These are phyloP conservation scores for Ptychoptera contaminata DNA, from an alignment of 2,888 invertebrate genomes.

Conservation along the genomic window DNA sequence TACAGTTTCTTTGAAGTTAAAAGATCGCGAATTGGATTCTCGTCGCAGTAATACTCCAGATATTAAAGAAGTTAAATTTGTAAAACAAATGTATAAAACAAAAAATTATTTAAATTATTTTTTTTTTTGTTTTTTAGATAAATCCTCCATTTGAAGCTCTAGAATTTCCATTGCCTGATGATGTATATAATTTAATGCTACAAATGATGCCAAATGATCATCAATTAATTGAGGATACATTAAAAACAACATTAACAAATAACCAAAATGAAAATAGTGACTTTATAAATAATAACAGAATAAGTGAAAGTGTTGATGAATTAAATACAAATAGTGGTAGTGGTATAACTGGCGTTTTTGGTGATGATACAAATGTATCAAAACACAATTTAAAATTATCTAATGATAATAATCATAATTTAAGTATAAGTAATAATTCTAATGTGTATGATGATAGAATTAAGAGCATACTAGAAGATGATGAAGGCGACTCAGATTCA, in stretches of 20 bases:
- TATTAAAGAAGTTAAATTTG: conserved; percentile 28
- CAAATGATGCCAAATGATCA: conserved; percentile 52
- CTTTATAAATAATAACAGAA: not conserved
- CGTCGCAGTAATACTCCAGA: conserved; percentile 36
- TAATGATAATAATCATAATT: conserved; percentile 4
- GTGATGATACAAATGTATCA: not conserved
- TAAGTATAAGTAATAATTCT: conserved; percentile 7
- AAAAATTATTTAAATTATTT: not conserved
- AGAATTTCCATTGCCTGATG: conserved; percentile 56
- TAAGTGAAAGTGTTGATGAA: conserved; percentile 10
- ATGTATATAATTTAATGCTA: conserved; percentile 50
- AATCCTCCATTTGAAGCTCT: conserved; percentile 62
- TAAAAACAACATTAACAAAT: conserved; percentile 6
- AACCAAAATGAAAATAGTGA: not conserved
- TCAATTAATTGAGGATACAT: conserved; percentile 18
- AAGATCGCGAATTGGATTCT: conserved; percentile 20
- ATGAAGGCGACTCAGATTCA: conserved; percentile 18
- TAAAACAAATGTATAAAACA: not conserved
- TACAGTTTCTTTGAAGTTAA: conserved; percentile 24
- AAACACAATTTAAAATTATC: too few species aligned
- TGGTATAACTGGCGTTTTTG: conserved; percentile 6
- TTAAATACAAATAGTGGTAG: not conserved
- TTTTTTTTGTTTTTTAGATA: conserved; percentile 29
- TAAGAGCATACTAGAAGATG: conserved; percentile 7
- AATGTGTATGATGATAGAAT: conserved; percentile 14